phyloP scores from a whole-genome alignment of 2,888 invertebrate species.

The Conistra vaccinii region DNA sequence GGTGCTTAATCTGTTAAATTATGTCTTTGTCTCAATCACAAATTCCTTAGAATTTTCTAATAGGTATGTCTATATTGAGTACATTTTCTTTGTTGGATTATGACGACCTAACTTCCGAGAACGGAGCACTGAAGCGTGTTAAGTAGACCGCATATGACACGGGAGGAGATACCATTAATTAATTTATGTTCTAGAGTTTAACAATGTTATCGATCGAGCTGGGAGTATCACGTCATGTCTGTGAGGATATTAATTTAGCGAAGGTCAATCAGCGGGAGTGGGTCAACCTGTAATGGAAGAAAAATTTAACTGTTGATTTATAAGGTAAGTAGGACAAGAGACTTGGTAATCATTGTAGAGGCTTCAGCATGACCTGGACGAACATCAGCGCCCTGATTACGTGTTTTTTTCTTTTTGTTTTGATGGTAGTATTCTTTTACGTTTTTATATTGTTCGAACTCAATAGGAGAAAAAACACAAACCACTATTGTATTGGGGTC shows the following conservation, averaged over 20 bases:
- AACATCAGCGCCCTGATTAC: background rate
- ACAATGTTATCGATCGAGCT: constrained; percentile 65
- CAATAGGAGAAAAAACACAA: too few relatives aligned
- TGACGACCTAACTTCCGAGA: constrained; percentile 54
- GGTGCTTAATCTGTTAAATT: background rate
- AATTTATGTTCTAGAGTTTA: constrained; percentile 65
- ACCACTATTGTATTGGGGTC: too few relatives aligned
- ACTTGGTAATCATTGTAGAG: background rate
- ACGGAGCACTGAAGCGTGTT: constrained; percentile 35
- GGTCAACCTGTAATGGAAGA: constrained; percentile 41
- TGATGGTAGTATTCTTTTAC: background rate
- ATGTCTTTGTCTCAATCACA: background rate
- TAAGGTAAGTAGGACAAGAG: background rate
- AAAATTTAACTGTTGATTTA: constrained; percentile 8
- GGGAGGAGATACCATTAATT: constrained; percentile 59
- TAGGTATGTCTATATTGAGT: constrained; percentile 29
- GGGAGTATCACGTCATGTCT: constrained; percentile 51
- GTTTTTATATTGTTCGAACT: background rate
- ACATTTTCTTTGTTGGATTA: constrained; percentile 52
- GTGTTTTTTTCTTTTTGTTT: background rate
- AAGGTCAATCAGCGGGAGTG: constrained; percentile 51
- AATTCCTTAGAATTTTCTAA: background rate
- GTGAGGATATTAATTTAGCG: constrained; percentile 57
- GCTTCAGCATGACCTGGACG: background rate
- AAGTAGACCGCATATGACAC: constrained; percentile 60